Conservation (phyloP, 2,797 vertebrate genomes). For the Hipposideros larvatus region DNA sequence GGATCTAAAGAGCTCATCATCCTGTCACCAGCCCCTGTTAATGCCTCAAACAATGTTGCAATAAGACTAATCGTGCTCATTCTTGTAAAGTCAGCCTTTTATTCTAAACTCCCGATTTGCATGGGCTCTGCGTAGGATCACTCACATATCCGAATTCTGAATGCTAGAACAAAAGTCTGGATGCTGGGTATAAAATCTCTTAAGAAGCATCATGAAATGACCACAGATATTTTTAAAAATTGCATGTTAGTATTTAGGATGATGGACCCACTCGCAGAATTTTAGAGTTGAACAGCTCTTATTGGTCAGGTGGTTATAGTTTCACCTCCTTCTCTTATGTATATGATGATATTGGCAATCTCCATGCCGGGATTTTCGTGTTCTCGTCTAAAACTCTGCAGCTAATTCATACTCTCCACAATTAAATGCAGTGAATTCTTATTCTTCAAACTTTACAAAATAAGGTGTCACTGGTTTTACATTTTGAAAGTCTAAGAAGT, state of each 20-base stretch:
- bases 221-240: neutral
- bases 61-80: neutral
- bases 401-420: neutral
- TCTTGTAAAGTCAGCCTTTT: neutral
- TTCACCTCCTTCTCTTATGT: neutral
- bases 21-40: conserved; percentile 34
- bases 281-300: neutral
- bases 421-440: neutral
- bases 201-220: neutral
- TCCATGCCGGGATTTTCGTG: neutral
- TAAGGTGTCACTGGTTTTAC: neutral
- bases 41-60: neutral
- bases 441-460: neutral
- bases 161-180: neutral
- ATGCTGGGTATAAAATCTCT: neutral
- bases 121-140: neutral
- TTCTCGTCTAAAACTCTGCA: neutral
- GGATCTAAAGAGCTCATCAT: conserved; percentile 58
- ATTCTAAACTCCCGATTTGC: neutral
- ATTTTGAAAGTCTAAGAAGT: conserved; percentile 25
- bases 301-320: rapidly evolving
- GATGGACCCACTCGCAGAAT: neutral
- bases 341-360: neutral
- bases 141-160: neutral
- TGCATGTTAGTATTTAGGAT: neutral